Evolutionary conservation across 2,888 invertebrate species (phyloP).

Genomic region (Shargacucullia verbasci): DNA sequence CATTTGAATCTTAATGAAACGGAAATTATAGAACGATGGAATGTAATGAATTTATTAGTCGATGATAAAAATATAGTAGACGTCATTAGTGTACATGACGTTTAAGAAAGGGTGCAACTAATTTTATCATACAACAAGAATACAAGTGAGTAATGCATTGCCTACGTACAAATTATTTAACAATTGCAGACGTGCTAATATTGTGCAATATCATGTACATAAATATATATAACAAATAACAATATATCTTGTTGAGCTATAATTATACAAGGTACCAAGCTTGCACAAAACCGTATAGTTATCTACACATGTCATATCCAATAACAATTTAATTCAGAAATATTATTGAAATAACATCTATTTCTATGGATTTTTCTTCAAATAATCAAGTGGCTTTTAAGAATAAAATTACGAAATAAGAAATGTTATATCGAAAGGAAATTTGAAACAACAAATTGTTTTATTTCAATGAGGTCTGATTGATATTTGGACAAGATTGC

Average conservation of each 20-base stretch:
- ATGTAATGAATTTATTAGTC: slow-evolving; percentile 14
- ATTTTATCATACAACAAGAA: slow-evolving; percentile 27
- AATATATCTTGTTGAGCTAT: slow-evolving; percentile 11
- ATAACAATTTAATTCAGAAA: slow-evolving; percentile 4
- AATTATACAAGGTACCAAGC: slow-evolving; percentile 42
- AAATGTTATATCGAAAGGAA: not conserved
- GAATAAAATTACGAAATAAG: not conserved
- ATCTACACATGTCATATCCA: slow-evolving; percentile 12
- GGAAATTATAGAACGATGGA: slow-evolving; percentile 15
- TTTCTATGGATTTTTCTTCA: slow-evolving; percentile 15
- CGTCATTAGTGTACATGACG: slow-evolving; percentile 10
- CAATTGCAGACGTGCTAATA: slow-evolving; percentile 12
- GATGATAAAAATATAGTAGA: slow-evolving; percentile 5
- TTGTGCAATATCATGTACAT: slow-evolving; percentile 24
- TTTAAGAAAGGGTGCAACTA: slow-evolving; percentile 25
- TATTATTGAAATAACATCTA: slow-evolving; percentile 9
- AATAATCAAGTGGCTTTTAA: no score
- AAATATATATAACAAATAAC: slow-evolving; percentile 5
- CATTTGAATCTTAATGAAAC: slow-evolving; percentile 21
- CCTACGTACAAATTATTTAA: slow-evolving; percentile 35
- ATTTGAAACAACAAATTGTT: slow-evolving; percentile 11
- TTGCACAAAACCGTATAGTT: slow-evolving; percentile 22
- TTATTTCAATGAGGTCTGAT: slow-evolving; percentile 5
- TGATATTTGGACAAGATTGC: slow-evolving; percentile 4
- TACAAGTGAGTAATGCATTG: slow-evolving; percentile 34